Conservation (phyloP, 1,140 invertebrate genomes). For the Diorhabda sublineata region DNA sequence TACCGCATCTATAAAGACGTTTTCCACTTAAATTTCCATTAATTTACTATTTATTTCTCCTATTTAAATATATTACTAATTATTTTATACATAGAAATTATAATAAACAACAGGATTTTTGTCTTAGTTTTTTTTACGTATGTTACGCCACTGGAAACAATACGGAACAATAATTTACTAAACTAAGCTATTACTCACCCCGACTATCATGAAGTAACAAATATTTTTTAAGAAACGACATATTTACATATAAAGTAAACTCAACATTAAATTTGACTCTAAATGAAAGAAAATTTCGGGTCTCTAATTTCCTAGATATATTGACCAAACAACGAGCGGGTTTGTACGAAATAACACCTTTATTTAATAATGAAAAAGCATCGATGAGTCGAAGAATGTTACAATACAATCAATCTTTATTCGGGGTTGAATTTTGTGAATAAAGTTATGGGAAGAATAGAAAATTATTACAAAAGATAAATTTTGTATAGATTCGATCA, state of each 20-base stretch:
- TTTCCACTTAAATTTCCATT: no score
- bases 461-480: no score
- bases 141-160: no score
- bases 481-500: no score
- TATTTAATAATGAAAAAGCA: not conserved
- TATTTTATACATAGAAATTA: no score
- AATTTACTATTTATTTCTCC: no score
- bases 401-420: constrained; percentile 3
- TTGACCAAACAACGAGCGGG: constrained; percentile 29
- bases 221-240: constrained; percentile 32
- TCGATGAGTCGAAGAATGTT: not conserved
- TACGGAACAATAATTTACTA: no score
- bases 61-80: no score
- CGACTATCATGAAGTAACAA: constrained; percentile 27
- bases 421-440: not conserved
- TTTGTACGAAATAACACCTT: not conserved
- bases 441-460: no score
- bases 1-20: no score
- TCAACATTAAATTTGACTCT: not conserved
- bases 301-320: constrained; percentile 8
- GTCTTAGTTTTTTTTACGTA: no score
- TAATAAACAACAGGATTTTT: no score
- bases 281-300: not conserved
- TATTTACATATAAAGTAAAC: constrained; percentile 3
- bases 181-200: constrained; percentile 23